phyloP scores from a whole-genome alignment of 2,888 invertebrate species.

The Onthophagus sagittarius region DNA sequence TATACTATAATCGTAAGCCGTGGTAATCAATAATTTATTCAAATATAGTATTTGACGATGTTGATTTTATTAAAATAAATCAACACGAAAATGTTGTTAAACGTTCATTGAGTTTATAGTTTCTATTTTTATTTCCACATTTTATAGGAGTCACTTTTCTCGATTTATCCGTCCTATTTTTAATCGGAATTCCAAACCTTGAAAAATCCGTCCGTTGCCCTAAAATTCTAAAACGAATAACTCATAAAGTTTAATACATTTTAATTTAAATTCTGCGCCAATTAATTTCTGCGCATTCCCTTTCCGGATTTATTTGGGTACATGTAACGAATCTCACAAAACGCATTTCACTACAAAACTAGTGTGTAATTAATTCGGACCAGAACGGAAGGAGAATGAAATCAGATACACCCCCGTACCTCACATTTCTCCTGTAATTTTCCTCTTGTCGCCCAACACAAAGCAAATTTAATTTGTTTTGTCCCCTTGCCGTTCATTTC shows the following conservation, averaged over 20 bases:
- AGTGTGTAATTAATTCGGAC: not conserved
- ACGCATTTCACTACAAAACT: not conserved
- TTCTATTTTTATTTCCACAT: not conserved
- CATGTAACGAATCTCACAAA: not conserved
- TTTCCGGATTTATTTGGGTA: too few species aligned
- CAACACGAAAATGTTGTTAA: not conserved
- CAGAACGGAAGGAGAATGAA: not conserved
- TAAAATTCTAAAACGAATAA: too few species aligned
- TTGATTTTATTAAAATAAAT: not conserved
- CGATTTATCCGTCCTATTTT: not conserved
- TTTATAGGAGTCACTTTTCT: not conserved
- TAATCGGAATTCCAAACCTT: not conserved
- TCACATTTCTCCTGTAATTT: not conserved
- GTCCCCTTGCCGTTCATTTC: not conserved
- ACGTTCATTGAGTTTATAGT: not conserved
- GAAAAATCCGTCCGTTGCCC: not conserved
- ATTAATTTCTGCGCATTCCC: too few species aligned
- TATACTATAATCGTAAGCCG: not conserved
- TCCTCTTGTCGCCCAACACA: not conserved
- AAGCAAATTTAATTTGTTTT: not conserved
- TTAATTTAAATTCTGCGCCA: too few species aligned
- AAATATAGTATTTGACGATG: not conserved
- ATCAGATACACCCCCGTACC: not conserved
- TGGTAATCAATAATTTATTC: not conserved
- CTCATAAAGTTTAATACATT: too few species aligned